phyloP scores from a whole-genome alignment of 2,888 invertebrate genomes.

The Agrotis clavis region DNA sequence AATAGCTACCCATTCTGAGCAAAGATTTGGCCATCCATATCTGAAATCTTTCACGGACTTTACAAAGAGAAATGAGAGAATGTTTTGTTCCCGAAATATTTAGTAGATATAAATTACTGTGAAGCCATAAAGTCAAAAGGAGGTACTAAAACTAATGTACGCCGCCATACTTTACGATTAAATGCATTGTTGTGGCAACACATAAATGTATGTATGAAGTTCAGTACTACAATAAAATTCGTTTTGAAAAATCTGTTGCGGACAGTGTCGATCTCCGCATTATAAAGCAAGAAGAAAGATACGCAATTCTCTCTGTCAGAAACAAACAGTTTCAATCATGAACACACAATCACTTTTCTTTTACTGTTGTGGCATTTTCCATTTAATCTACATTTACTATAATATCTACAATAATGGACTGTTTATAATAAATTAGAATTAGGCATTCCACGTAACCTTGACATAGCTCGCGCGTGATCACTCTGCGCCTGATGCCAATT shows the following conservation, averaged over 20 bases:
- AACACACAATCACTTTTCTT: slow-evolving; percentile 6
- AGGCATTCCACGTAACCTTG: slow-evolving; percentile 65
- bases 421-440: slow-evolving; percentile 47
- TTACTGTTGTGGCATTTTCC: neutral
- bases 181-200: slow-evolving; percentile 25
- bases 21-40: slow-evolving; percentile 3
- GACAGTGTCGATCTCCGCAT: neutral
- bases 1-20: slow-evolving; percentile 7
- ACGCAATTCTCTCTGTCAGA: neutral
- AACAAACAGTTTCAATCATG: neutral
- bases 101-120: slow-evolving; percentile 30
- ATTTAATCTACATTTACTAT: slow-evolving; percentile 3
- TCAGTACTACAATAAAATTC: neutral
- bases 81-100: slow-evolving; percentile 22
- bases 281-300: neutral
- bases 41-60: slow-evolving; percentile 15
- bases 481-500: slow-evolving; percentile 69
- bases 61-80: slow-evolving; percentile 1
- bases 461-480: slow-evolving; percentile 67
- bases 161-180: slow-evolving; percentile 23
- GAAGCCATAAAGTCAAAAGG: slow-evolving; percentile 25
- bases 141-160: slow-evolving; percentile 32
- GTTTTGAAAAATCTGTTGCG: slow-evolving; percentile 2
- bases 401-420: slow-evolving; percentile 23
- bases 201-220: neutral